These are phyloP conservation scores for Phrynosoma blainvillii DNA, from an alignment of 2,113 vertebrate genomes.

Conservation along the genomic window DNA sequence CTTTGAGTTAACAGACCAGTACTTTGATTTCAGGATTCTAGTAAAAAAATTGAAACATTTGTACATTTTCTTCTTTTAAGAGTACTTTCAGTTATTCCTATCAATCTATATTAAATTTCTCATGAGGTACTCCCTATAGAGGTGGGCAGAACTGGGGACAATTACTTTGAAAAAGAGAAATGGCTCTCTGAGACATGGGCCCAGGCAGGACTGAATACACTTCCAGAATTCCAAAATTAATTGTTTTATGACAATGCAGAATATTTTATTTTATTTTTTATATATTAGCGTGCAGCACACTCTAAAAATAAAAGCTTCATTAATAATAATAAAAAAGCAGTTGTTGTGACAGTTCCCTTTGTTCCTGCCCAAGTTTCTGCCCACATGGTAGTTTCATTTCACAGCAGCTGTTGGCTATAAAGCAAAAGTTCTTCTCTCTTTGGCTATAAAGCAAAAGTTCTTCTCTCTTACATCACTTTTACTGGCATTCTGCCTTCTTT, in stretches of 20 bases:
- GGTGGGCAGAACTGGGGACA: too few species aligned
- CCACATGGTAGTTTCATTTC: neutral
- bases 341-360: neutral
- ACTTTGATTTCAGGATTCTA: neutral
- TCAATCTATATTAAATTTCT: too few species aligned
- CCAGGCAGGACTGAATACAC: too few species aligned
- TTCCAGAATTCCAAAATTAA: too few species aligned
- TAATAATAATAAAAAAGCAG: neutral
- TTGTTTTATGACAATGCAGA: neutral
- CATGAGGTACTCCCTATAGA: too few species aligned
- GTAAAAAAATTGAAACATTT: too few species aligned
- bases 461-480: neutral
- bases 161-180: too few species aligned
- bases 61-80: neutral
- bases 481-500: neutral
- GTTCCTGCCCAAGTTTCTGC: neutral
- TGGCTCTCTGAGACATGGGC: too few species aligned
- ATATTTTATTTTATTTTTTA: neutral
- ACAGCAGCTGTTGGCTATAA: neutral
- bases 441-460: neutral
- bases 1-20: too few species aligned
- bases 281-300: neutral
- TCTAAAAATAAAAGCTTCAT: neutral
- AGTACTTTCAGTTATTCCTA: neutral
- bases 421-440: neutral